Evolutionary conservation across 1,140 invertebrate genomes (phyloP).

Genomic region (Meteorus sp.): DNA sequence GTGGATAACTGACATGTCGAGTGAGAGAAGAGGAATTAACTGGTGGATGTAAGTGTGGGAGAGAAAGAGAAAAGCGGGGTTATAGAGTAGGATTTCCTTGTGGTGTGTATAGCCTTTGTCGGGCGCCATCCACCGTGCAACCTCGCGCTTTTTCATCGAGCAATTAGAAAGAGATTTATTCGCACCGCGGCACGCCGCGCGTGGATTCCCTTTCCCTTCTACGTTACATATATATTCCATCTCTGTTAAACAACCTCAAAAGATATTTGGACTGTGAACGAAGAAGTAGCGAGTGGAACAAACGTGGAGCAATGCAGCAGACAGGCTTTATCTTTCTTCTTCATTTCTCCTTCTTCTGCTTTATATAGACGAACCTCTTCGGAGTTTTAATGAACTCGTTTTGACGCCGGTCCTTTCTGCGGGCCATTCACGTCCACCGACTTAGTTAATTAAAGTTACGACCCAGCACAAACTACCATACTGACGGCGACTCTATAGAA

Average conservation of each 20-base stretch:
- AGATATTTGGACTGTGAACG: not conserved
- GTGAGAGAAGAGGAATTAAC: conserved; percentile 33
- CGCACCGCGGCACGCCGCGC: conserved; percentile 36
- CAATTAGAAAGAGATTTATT: conserved; percentile 56
- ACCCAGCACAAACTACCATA: conserved; percentile 30
- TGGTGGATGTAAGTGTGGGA: not conserved
- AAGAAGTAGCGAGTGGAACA: conserved; percentile 1
- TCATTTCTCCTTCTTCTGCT: conserved; percentile 22
- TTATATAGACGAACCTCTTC: conserved; percentile 16
- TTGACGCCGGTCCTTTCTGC: conserved; percentile 34
- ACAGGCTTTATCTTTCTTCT: not conserved
- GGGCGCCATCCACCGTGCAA: conserved; percentile 41
- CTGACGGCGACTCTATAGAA: too few species aligned
- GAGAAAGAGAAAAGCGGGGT: not conserved
- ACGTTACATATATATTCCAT: not conserved
- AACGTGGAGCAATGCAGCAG: conserved; percentile 36
- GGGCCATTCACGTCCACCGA: conserved; percentile 23
- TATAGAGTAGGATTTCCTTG: conserved; percentile 16
- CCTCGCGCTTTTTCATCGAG: conserved; percentile 44
- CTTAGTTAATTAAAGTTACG: conserved; percentile 43
- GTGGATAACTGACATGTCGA: not conserved
- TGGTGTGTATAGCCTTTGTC: conserved; percentile 51
- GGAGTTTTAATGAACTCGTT: conserved; percentile 52
- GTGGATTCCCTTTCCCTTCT: conserved; percentile 25
- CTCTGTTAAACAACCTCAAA: not conserved